These are phyloP conservation scores for Actinemys pallida DNA, from an alignment of 2,113 vertebrate genomes.

Conservation along the genomic window DNA sequence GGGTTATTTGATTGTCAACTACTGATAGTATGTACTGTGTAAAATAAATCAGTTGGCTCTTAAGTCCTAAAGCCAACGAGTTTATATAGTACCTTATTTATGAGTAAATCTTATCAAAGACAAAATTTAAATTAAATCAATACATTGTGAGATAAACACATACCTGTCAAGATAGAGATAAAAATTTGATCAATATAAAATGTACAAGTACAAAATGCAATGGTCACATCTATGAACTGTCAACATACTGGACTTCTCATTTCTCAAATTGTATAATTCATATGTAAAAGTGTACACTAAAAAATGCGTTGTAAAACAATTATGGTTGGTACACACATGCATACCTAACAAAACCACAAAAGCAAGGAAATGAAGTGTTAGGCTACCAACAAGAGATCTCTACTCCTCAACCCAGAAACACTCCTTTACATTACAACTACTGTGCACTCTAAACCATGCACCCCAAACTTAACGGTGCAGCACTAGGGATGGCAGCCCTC, in stretches of 20 bases:
- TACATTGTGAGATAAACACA: neutral
- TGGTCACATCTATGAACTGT: neutral
- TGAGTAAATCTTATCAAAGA: neutral
- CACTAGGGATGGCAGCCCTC: too few relatives aligned
- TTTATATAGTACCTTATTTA: neutral
- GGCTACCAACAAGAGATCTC: too few relatives aligned
- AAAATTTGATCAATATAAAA: constrained; percentile 2
- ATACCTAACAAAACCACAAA: too few relatives aligned
- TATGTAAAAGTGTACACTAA: too few relatives aligned
- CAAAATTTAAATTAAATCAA: neutral
- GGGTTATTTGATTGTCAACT: neutral
- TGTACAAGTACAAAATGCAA: neutral
- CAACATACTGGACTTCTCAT: neutral
- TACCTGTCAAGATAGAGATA: neutral
- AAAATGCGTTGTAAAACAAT: too few relatives aligned
- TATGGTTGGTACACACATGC: too few relatives aligned
- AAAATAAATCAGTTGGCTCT: neutral
- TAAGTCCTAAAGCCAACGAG: neutral
- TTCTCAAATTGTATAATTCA: neutral
- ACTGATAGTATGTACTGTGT: neutral
- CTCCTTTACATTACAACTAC: too few relatives aligned
- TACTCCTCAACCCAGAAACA: too few relatives aligned
- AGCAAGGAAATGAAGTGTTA: too few relatives aligned
- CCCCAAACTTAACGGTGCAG: too few relatives aligned
- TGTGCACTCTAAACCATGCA: too few relatives aligned